A percentile compares a stretch with the other conserved stretches of the same genome.
These are phyloP conservation scores for Cynopterus sphinx DNA, from an alignment of 2,797 vertebrate species.

Conservation along the genomic window DNA sequence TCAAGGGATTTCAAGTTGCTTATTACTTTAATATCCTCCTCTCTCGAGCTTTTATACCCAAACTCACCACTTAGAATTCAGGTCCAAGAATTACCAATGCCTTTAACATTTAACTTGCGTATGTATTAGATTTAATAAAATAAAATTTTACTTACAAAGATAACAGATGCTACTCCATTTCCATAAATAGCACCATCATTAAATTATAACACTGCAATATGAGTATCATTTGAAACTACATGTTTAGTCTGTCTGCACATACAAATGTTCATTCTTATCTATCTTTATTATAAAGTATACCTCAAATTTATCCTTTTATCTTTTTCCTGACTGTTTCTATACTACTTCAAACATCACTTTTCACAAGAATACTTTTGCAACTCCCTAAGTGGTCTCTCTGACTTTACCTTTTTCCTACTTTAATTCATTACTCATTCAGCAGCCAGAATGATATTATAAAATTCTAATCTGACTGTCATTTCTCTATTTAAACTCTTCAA, in stretches of 20 bases:
- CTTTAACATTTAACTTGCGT: not conserved
- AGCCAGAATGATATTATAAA: not conserved
- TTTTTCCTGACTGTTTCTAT: not conserved
- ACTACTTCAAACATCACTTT: not conserved
- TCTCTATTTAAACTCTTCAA: too few species aligned
- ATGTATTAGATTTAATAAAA: not conserved
- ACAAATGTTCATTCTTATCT: not conserved
- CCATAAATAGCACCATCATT: not conserved
- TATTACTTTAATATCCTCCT: not conserved
- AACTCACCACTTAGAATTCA: not conserved
- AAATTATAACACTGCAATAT: not conserved
- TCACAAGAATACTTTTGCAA: not conserved
- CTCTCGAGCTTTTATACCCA: not conserved
- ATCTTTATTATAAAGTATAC: not conserved
- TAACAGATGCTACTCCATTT: not conserved
- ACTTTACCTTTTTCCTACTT: not conserved
- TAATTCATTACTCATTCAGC: not conserved
- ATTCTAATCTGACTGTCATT: not conserved
- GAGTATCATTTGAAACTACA: not conserved
- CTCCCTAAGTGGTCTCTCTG: not conserved
- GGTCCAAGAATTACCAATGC: not conserved
- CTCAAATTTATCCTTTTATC: not conserved
- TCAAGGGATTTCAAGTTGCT: not conserved
- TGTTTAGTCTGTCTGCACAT: not conserved
- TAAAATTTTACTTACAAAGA: not conserved